Conservation (phyloP, 2,797 vertebrate species). For the Apogon talboti region DNA sequence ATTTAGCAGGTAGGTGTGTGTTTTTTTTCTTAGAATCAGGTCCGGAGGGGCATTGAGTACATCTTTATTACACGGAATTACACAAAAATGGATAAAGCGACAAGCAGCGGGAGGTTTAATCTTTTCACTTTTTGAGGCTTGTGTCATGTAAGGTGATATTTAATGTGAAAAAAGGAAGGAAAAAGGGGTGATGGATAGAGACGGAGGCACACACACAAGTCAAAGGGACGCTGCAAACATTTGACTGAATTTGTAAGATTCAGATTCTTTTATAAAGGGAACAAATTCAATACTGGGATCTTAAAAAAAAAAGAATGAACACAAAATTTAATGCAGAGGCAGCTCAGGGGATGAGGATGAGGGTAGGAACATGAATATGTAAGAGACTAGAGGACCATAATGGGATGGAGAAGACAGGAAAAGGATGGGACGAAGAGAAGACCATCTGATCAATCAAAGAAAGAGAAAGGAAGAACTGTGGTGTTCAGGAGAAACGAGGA, state of each 20-base stretch:
- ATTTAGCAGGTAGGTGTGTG: slow-evolving; percentile 20
- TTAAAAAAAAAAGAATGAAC: slow-evolving; percentile 45
- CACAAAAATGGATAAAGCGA: slow-evolving; percentile 13
- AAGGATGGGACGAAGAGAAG: background rate
- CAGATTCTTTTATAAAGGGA: slow-evolving; percentile 67
- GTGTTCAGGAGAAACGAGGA: slow-evolving; percentile 18
- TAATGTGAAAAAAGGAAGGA: no score
- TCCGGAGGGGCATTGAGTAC: slow-evolving; percentile 43
- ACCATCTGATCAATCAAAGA: slow-evolving; percentile 20
- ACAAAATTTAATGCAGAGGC: slow-evolving; percentile 59
- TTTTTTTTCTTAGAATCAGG: slow-evolving; percentile 32
- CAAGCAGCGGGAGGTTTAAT: slow-evolving; percentile 60
- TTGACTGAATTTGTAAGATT: no score
- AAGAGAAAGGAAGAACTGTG: slow-evolving; percentile 13
- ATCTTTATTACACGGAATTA: slow-evolving; percentile 32
- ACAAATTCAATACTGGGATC: slow-evolving; percentile 72
- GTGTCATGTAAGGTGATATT: no score
- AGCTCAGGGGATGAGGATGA: slow-evolving; percentile 8
- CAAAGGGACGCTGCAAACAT: no score
- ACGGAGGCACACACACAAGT: no score
- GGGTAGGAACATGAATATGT: slow-evolving; percentile 36
- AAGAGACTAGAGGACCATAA: slow-evolving; percentile 38
- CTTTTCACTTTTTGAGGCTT: slow-evolving; percentile 40
- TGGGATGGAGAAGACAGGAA: slow-evolving; percentile 9
- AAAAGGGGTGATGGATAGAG: no score